These are phyloP conservation scores for Bovichtus variegatus DNA, from an alignment of 2,797 vertebrate genomes.

Conservation along the genomic window DNA sequence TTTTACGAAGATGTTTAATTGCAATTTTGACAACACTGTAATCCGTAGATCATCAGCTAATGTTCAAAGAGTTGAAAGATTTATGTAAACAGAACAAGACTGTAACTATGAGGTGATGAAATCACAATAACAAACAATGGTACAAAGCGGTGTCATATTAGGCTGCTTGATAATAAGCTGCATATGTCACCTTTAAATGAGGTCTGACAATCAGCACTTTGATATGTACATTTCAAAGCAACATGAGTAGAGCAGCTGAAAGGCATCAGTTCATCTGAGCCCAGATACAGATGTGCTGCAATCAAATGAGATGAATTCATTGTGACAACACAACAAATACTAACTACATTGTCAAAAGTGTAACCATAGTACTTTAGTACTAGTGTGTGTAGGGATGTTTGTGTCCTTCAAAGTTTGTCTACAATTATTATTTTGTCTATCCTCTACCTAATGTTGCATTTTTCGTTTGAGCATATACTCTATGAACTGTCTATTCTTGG, in stretches of 20 bases:
- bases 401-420: not conserved
- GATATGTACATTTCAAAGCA: constrained; percentile 4
- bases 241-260: not conserved
- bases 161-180: not conserved
- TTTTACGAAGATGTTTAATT: too few species aligned
- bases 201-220: constrained; percentile 4
- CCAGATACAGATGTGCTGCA: not conserved
- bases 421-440: not conserved
- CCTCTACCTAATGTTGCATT: not conserved
- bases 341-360: not conserved
- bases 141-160: too few species aligned
- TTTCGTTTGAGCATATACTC: not conserved
- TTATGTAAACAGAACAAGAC: not conserved
- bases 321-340: not conserved
- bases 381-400: not conserved
- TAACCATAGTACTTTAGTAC: not conserved
- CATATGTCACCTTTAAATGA: not conserved
- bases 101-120: not conserved
- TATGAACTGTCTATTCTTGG: not conserved
- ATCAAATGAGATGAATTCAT: not conserved
- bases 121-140: not conserved
- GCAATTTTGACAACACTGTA: too few species aligned
- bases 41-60: too few species aligned
- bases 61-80: too few species aligned
- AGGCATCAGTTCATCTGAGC: not conserved